These are phyloP conservation scores for Oreochromis tanganicae DNA, from an alignment of 2,113 vertebrate genomes.

Conservation along the genomic window DNA sequence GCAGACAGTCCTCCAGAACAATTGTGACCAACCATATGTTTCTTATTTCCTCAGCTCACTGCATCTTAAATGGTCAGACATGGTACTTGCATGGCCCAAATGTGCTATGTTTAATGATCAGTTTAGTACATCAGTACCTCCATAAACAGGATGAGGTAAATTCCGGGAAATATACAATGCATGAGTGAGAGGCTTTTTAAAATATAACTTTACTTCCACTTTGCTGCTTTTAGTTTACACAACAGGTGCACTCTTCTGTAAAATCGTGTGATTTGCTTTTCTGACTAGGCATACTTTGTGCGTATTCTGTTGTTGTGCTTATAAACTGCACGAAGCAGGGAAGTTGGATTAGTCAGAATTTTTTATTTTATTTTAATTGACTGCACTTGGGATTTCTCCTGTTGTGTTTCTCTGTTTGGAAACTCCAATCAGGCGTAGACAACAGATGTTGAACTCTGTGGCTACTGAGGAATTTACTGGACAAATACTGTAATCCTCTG, in stretches of 20 bases:
- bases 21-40: slow-evolving; percentile 12
- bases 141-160: slow-evolving; percentile 6
- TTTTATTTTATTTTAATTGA: background rate
- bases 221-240: background rate
- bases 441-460: slow-evolving; percentile 35
- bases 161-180: background rate
- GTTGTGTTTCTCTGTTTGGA: background rate
- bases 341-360: background rate
- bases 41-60: slow-evolving; percentile 29
- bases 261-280: background rate
- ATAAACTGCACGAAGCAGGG: background rate
- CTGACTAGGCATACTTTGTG: background rate
- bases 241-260: background rate
- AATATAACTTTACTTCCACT: background rate
- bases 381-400: background rate
- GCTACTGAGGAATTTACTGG: slow-evolving; percentile 37
- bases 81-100: background rate
- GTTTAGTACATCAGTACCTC: slow-evolving; percentile 2
- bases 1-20: background rate
- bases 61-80: background rate
- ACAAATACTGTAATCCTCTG: slow-evolving; percentile 40
- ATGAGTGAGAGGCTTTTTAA: background rate
- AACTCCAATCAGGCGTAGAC: background rate
- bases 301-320: background rate
- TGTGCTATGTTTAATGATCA: background rate